Base-by-base conservation (phyloP, 2,113 vertebrate genomes). In the Hippocampus zosterae region DNA sequence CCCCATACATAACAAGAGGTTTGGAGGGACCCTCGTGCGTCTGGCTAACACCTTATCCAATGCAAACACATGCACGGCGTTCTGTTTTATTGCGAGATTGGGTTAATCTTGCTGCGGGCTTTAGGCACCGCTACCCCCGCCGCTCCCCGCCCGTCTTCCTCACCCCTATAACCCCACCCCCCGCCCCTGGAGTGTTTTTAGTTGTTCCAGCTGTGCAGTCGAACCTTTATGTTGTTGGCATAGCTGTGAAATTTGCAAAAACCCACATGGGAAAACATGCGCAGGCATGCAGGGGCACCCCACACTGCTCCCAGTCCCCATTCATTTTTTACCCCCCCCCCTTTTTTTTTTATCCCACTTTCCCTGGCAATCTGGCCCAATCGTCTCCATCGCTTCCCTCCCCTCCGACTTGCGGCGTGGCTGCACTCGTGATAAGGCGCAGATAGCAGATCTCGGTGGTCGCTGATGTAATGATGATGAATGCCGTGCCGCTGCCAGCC, bases 391-490 rank as follows among this genome's bases (percentile, higher is more conserved):
- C 83, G 87, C 87, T 72, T 81, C 84, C 81, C 74, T 72, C 81
- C 80, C 84, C 77, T 85, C 73, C 80, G 72, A 83, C 85, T 80
- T 44, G 80, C 88, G 85, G 64, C 80, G 88, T 92, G 81, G 85
- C 65, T 84, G 88, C 91, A 89, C 91, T 90, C 84, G 91, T 93
- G 92, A 93, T 94, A 92, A 93, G 92, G 91, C 91, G 92, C 92
- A 92, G 92, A 91, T 92, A 90, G 85, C 83, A 89, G 93, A 94
- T 94, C 93, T 94, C 92, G 91, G 92, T 92, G 90, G 91, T 92
- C 88, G 93, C 95, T 95, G 94, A 94, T 95, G 93, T 94, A 95
- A 95, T 94, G 94, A 94, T 95, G 94, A 95, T 95, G 94, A 95
- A 95, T 94, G 94, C 92, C 83, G 88, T 87, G 73, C 81, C 69